Conservation (phyloP, 2,113 vertebrate species). For the Rhynchopsitta pachyrhyncha region DNA sequence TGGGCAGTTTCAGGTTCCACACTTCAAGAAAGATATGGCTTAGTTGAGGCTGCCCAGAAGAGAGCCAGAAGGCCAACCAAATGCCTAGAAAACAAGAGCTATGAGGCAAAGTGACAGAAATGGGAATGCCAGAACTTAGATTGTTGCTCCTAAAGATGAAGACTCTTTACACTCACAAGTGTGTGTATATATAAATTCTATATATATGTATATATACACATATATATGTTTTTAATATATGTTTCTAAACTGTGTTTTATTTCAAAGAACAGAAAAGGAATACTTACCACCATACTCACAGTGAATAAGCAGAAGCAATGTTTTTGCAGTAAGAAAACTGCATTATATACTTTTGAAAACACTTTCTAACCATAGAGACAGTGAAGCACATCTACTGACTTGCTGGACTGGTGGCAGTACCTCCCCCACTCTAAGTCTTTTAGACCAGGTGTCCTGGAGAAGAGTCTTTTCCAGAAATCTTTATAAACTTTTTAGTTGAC, state of each 20-base stretch:
- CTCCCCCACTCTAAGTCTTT: background rate
- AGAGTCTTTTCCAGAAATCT: background rate
- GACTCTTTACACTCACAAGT: too few relatives aligned
- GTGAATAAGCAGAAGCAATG: background rate
- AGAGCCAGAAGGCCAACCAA: background rate
- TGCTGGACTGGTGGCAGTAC: background rate
- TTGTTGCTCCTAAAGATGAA: background rate
- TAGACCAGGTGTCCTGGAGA: background rate
- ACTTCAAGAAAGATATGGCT: background rate
- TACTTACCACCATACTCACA: too few relatives aligned
- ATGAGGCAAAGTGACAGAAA: background rate
- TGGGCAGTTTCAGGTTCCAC: background rate
- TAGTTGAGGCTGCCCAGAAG: background rate
- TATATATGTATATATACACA: too few relatives aligned
- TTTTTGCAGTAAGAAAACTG: background rate
- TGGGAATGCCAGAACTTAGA: background rate
- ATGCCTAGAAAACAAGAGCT: background rate
- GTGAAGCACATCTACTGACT: background rate
- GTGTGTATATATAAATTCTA: fast-evolving
- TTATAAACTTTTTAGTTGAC: background rate
- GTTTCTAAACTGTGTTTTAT: background rate
- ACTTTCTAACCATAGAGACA: background rate
- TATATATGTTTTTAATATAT: background rate
- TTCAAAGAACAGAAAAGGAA: background rate
- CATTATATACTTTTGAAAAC: background rate